A percentile compares a stretch with the other conserved stretches of the same genome.
These are phyloP conservation scores for Eulithis testata DNA, from an alignment of 2,888 invertebrate genomes.

Conservation along the genomic window DNA sequence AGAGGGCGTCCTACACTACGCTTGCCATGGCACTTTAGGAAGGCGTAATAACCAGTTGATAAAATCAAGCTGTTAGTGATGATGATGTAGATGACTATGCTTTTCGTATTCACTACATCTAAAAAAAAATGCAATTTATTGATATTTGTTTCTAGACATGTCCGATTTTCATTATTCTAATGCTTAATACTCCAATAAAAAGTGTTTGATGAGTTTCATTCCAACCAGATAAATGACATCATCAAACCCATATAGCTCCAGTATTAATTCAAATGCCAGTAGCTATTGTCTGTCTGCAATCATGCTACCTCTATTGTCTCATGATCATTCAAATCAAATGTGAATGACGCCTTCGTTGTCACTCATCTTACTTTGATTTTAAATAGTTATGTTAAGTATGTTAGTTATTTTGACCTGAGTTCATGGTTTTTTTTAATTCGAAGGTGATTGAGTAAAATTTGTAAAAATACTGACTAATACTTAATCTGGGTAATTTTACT, in stretches of 20 bases:
- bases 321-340: constrained; percentile 57
- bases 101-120: too few relatives aligned
- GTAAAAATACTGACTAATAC: background rate
- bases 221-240: constrained; percentile 31
- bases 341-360: constrained; percentile 53
- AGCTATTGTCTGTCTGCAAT: constrained; percentile 48
- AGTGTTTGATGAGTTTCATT: constrained; percentile 1
- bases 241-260: constrained; percentile 31
- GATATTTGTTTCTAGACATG: too few relatives aligned
- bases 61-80: too few relatives aligned
- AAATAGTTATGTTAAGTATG: constrained; percentile 24
- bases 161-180: too few relatives aligned
- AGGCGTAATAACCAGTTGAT: too few relatives aligned
- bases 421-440: constrained; percentile 41
- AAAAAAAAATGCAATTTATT: background rate
- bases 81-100: too few relatives aligned
- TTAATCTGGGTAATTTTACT: background rate
- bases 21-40: too few relatives aligned
- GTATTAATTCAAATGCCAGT: constrained; percentile 53
- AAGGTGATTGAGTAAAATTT: background rate
- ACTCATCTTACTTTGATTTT: constrained; percentile 36
- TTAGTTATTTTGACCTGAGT: constrained; percentile 42
- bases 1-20: too few relatives aligned
- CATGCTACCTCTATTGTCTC: constrained; percentile 57
- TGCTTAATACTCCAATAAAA: constrained; percentile 2